These are phyloP conservation scores for Haliclona indistincta DNA, from an alignment of 37 sponge, comb jelly and placozoan genomes.

Conservation along the genomic window DNA sequence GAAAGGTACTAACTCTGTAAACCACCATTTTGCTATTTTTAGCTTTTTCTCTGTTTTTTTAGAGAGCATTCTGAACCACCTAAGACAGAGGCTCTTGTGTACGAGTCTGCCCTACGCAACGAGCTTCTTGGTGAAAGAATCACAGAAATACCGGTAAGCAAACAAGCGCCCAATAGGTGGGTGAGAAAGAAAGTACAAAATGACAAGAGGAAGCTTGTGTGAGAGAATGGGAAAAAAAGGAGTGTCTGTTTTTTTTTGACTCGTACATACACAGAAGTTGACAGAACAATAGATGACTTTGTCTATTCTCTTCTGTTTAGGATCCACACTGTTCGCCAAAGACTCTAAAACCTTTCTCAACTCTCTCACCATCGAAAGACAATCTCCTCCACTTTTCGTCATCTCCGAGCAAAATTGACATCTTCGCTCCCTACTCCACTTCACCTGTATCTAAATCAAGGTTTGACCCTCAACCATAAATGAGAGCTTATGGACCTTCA, in stretches of 20 bases:
- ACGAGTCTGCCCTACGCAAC: slow-evolving; percentile 60
- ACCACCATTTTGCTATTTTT: too few species aligned
- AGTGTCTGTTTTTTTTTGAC: too few species aligned
- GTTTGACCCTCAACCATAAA: too few species aligned
- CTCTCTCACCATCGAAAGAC: slow-evolving; percentile 35
- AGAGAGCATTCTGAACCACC: slow-evolving; percentile 2
- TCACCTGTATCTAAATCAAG: slow-evolving; percentile 60
- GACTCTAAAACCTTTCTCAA: not conserved
- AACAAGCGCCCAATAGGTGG: not conserved
- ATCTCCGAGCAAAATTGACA: slow-evolving; percentile 46
- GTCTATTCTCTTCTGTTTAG: slow-evolving; percentile 3
- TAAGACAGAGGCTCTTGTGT: slow-evolving; percentile 56
- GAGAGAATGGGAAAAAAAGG: too few species aligned
- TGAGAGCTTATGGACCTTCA: too few species aligned
- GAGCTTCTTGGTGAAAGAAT: slow-evolving; percentile 61
- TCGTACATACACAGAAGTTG: too few species aligned
- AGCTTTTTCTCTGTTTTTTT: not conserved
- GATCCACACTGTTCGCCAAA: slow-evolving; percentile 13
- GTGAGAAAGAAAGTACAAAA: too few species aligned
- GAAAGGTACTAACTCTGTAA: too few species aligned
- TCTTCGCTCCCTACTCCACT: slow-evolving; percentile 43
- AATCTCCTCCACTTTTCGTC: slow-evolving; percentile 42
- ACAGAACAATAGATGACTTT: not conserved
- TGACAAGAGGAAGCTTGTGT: too few species aligned
- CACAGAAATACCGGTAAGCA: slow-evolving; percentile 61